Conservation (phyloP, 1,140 invertebrate species). For the Steinernema feltiae region DNA sequence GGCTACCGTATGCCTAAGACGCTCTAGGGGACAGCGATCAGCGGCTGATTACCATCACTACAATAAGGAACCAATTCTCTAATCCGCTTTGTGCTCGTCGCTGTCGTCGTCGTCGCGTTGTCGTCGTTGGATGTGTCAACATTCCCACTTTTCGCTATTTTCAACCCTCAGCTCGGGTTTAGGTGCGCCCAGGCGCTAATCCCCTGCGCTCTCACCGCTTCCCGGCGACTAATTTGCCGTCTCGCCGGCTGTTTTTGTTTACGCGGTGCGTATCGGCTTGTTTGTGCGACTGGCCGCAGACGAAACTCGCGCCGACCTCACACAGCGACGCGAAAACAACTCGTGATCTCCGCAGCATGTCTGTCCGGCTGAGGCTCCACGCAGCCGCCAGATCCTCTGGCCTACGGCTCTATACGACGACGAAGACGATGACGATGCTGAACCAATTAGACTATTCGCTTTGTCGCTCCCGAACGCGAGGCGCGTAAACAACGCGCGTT, state of each 20-base stretch:
- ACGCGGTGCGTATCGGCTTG: neutral
- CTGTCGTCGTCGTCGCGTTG: too few species aligned
- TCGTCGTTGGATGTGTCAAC: neutral
- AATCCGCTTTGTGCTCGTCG: neutral
- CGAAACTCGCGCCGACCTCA: neutral
- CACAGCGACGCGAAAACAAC: neutral
- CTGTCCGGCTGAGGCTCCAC: neutral
- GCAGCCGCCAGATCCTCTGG: neutral
- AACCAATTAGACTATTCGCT: conserved; percentile 9
- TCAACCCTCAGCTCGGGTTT: neutral
- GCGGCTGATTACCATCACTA: too few species aligned
- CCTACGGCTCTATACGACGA: neutral
- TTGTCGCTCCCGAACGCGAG: neutral
- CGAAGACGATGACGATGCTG: neutral
- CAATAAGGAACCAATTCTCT: neutral
- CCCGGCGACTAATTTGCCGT: neutral
- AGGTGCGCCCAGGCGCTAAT: neutral
- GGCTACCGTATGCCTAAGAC: too few species aligned
- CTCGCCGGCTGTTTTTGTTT: neutral
- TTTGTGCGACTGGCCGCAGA: neutral
- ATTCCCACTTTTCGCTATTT: neutral
- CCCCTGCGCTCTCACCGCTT: neutral
- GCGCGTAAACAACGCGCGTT: conserved; percentile 5
- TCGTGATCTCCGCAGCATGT: neutral
- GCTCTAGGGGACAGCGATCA: too few species aligned